Base-by-base conservation (phyloP, 2,888 invertebrate genomes). In the Drosophila robusta region DNA sequence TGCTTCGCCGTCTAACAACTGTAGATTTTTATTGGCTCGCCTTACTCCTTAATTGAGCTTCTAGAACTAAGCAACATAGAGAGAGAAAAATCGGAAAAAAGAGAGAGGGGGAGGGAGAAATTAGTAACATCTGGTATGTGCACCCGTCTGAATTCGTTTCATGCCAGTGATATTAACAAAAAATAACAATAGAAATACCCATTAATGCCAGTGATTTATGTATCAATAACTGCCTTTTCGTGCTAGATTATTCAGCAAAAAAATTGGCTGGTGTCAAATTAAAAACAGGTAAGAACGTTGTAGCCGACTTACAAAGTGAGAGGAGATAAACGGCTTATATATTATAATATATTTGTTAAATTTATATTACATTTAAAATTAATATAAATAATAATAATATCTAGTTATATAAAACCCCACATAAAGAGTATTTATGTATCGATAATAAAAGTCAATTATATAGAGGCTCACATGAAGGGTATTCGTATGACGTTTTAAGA, bases 21-120 rank as follows among this genome's bases (percentile, higher is more conserved):
- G 77, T 79, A 70, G 72, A 85, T 82, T 79, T 84, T 84, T 74
- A 87, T 84, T 79, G 79, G 63, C 69, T 73, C 69, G 65, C 65
- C 61, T 68, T 70, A 57, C 50, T 61, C 58, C 78, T 75, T 78
- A 78, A 78, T 78, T 72, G 72, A 73, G 69, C 61, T 62, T 75
- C 57, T 67, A 56, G 47, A 75, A 69, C 67, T 58, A 70, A 68
- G 50, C 70, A 64, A 32, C 61, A 65, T 18, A 34, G 34, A 61
- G 18, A 49, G 36, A 70, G 54, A 49, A 38, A 41, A 54, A 39
- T 4, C 11, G 36, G n/a, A 14, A 16, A 26, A 29, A 8, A 14
- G 54, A 52, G 26, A 50, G 36, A 26, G 22, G 44, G 45, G 55
- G 45, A 44, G 57, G 39, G 42, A 56, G 42, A 49, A 44, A 49